Conservation (phyloP, 2,113 vertebrate genomes). For the Sphyrna mokarran region DNA sequence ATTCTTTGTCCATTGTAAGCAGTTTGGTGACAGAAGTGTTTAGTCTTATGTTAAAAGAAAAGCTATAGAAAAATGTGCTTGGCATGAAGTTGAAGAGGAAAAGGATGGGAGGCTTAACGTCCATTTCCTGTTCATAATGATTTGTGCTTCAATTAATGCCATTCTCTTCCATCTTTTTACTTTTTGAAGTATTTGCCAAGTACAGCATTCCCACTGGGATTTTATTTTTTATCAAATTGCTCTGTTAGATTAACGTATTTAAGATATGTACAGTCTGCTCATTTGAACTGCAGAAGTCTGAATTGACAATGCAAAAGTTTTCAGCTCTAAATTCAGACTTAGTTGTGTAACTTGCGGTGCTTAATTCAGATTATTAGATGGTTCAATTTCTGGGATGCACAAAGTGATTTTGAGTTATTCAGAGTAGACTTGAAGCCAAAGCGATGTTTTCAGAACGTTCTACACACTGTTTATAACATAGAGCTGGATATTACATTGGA, state of each 20-base stretch:
- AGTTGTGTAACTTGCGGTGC: background rate
- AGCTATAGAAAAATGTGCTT: background rate
- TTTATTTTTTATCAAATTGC: background rate
- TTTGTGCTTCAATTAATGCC: slow-evolving; percentile 30
- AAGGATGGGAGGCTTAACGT: slow-evolving; percentile 21
- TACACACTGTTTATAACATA: background rate
- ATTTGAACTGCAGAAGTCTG: background rate
- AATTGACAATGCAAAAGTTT: background rate
- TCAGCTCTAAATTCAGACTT: background rate
- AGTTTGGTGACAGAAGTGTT: background rate
- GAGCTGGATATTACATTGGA: background rate
- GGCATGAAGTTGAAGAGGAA: slow-evolving; percentile 21
- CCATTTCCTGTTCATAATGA: slow-evolving; percentile 16
- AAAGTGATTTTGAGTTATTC: background rate
- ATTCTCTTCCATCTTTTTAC: background rate
- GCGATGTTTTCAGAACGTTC: background rate
- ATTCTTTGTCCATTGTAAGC: background rate
- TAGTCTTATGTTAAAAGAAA: background rate
- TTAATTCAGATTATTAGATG: background rate
- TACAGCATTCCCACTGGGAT: background rate
- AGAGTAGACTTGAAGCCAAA: background rate
- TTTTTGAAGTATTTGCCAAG: slow-evolving; percentile 34
- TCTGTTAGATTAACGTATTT: slow-evolving; percentile 3
- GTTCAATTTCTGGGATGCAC: background rate
- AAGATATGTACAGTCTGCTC: background rate